phyloP scores from a whole-genome alignment of 2,888 invertebrate species.

The Harmothoe impar region DNA sequence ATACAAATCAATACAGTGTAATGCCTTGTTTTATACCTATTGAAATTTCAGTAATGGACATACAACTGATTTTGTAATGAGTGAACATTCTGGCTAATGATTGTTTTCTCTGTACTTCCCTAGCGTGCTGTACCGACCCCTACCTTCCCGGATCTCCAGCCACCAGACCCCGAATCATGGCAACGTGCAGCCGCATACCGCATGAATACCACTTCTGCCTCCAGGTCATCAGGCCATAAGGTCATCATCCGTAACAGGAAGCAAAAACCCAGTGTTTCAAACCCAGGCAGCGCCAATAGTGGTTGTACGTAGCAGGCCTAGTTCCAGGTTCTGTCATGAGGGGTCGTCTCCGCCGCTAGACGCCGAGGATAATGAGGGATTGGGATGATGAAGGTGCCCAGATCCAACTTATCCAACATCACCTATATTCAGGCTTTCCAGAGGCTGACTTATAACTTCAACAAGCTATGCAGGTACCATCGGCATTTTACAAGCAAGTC shows the following conservation, averaged over 20 bases:
- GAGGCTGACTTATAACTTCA: too few species aligned
- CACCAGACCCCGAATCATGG: conserved; percentile 41
- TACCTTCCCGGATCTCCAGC: background rate
- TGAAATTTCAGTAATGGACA: too few species aligned
- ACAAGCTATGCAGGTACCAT: too few species aligned
- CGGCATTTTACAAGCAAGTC: too few species aligned
- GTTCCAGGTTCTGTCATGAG: background rate
- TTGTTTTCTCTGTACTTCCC: background rate
- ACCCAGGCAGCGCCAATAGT: background rate
- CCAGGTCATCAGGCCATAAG: background rate
- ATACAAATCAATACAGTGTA: too few species aligned
- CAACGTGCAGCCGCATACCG: conserved; percentile 47
- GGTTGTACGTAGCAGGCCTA: background rate
- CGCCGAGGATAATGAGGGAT: conserved; percentile 14
- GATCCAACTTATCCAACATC: too few species aligned
- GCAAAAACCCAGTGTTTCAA: background rate
- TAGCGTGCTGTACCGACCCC: background rate
- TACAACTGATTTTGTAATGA: too few species aligned
- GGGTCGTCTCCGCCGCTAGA: conserved; percentile 1
- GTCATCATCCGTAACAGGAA: conserved; percentile 21
- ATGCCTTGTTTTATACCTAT: too few species aligned
- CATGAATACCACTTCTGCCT: background rate
- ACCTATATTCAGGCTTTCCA: too few species aligned
- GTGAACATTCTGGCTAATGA: background rate
- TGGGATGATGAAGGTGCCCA: conserved; percentile 18